phyloP scores from a whole-genome alignment of 2,113 vertebrate species.

The Mesembrinibis cayennensis region DNA sequence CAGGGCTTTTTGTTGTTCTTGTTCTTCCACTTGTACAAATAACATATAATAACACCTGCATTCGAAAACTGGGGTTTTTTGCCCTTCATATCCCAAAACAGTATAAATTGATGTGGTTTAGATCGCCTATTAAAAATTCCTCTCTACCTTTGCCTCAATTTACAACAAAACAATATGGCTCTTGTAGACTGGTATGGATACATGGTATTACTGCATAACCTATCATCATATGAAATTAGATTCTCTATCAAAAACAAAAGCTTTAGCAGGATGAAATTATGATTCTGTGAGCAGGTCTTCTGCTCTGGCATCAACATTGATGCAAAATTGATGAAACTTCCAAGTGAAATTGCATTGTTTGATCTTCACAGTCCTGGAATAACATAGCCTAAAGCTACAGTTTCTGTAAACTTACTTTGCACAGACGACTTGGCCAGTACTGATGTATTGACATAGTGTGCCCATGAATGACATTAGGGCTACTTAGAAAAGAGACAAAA shows the following conservation, averaged over 20 bases:
- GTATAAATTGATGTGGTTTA: slow-evolving; percentile 78
- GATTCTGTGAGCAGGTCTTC: slow-evolving; percentile 75
- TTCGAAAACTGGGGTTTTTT: slow-evolving; percentile 69
- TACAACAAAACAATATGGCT: slow-evolving; percentile 12
- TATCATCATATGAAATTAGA: slow-evolving; percentile 73
- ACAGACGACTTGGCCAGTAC: slow-evolving; percentile 78
- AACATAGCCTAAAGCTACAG: slow-evolving; percentile 85
- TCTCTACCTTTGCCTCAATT: slow-evolving; percentile 56
- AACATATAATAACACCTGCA: slow-evolving; percentile 85
- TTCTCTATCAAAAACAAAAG: slow-evolving; percentile 76
- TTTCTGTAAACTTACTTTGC: slow-evolving; percentile 86
- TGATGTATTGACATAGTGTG: slow-evolving; percentile 80
- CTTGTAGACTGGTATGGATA: not conserved
- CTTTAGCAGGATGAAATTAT: slow-evolving; percentile 80
- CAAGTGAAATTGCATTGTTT: slow-evolving; percentile 85
- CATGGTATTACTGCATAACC: slow-evolving; percentile 57
- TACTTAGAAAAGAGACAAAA: slow-evolving; percentile 85
- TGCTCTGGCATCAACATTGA: slow-evolving; percentile 81
- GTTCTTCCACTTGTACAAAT: slow-evolving; percentile 84
- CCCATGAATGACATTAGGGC: slow-evolving; percentile 83
- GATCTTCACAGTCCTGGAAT: slow-evolving; percentile 85
- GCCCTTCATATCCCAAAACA: slow-evolving; percentile 82
- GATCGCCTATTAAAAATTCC: slow-evolving; percentile 70
- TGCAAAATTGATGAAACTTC: slow-evolving; percentile 88
- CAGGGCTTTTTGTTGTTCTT: slow-evolving; percentile 76